Conservation (phyloP, 2,113 vertebrate genomes). For the Geococcyx californianus region DNA sequence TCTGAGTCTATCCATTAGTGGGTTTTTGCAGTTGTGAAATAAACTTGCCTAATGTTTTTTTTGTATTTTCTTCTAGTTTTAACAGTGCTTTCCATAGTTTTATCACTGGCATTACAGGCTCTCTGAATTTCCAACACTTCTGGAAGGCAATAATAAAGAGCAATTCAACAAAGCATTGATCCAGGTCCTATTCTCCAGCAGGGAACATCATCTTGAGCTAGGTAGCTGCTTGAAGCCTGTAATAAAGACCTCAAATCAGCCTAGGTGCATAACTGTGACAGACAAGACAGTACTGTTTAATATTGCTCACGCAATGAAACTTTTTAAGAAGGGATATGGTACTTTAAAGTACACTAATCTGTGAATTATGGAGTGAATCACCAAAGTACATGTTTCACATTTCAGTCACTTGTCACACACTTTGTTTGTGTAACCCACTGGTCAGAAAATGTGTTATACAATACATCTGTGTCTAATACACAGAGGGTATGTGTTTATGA, state of each 20-base stretch:
- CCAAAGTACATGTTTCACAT: not conserved
- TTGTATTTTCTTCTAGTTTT: not conserved
- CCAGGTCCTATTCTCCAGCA: not conserved
- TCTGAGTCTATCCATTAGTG: not conserved
- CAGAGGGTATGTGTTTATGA: not conserved
- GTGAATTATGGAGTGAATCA: not conserved
- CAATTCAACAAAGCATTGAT: not conserved
- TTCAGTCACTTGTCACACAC: conserved; percentile 2
- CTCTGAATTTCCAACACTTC: not conserved
- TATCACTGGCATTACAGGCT: not conserved
- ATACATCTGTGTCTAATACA: not conserved
- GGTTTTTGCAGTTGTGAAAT: not conserved
- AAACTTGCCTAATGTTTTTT: not conserved
- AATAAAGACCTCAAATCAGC: not conserved
- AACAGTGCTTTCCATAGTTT: not conserved
- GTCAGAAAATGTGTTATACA: conserved; percentile 5
- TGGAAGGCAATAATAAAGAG: not conserved
- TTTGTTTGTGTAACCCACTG: not conserved
- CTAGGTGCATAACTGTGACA: not conserved
- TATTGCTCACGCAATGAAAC: not conserved
- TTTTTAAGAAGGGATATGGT: not conserved
- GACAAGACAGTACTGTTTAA: not conserved
- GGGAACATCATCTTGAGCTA: not conserved
- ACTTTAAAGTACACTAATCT: not conserved
- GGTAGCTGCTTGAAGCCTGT: not conserved